These are phyloP conservation scores for Ptychadena robeensis DNA, from an alignment of 2,797 vertebrate species.

Conservation along the genomic window DNA sequence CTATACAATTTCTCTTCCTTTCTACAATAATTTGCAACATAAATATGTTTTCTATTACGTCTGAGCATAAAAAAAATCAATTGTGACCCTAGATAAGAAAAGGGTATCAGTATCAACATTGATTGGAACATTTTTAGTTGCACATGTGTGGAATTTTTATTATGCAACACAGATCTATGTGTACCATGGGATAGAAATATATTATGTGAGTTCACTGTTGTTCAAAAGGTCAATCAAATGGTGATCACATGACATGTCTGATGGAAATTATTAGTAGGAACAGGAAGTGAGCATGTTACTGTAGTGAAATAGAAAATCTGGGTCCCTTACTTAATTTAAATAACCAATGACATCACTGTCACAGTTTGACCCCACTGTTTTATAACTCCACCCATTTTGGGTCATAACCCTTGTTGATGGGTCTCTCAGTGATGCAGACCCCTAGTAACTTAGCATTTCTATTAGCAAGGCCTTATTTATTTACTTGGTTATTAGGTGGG, in stretches of 20 bases:
- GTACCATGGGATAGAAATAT: not conserved
- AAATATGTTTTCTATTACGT: slow-evolving; percentile 14
- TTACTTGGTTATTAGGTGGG: too few species aligned
- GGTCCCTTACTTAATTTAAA: too few species aligned
- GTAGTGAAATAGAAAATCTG: too few species aligned
- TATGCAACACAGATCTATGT: not conserved
- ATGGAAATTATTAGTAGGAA: not conserved
- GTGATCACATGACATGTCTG: not conserved
- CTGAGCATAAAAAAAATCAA: slow-evolving; percentile 27
- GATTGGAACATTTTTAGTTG: not conserved
- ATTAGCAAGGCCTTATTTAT: too few species aligned
- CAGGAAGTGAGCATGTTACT: not conserved
- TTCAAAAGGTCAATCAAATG: not conserved
- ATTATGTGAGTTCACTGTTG: not conserved
- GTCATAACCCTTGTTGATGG: too few species aligned
- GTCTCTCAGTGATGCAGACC: too few species aligned
- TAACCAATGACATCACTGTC: too few species aligned
- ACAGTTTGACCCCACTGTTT: too few species aligned
- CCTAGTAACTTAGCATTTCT: too few species aligned
- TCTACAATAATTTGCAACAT: not conserved
- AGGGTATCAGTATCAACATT: not conserved
- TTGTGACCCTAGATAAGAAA: slow-evolving; percentile 29
- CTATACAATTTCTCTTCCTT: not conserved
- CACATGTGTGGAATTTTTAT: slow-evolving; percentile 23
- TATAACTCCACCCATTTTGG: too few species aligned